These are phyloP conservation scores for Glaucopsyche alexis DNA, from an alignment of 2,888 invertebrate species.

Conservation along the genomic window DNA sequence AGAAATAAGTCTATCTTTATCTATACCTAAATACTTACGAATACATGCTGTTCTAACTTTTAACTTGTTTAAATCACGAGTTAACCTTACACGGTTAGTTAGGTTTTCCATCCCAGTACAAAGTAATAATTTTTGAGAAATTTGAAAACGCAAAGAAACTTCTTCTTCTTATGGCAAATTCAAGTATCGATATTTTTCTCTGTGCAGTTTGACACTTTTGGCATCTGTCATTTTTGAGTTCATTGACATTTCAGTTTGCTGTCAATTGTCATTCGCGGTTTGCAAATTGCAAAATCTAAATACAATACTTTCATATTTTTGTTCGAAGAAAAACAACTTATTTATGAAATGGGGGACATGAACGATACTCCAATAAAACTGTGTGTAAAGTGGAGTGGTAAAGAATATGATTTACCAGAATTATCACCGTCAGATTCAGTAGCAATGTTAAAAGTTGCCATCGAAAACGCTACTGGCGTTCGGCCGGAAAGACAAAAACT, in stretches of 20 bases:
- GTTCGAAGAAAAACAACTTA: not conserved
- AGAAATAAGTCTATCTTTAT: not conserved
- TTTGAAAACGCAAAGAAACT: not conserved
- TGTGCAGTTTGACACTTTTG: not conserved
- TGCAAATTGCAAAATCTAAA: not conserved
- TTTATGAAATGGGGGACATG: constrained; percentile 68
- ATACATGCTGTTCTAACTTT: not conserved
- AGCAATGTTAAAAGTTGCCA: constrained; percentile 89
- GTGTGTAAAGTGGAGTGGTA: constrained; percentile 95
- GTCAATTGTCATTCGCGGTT: not conserved
- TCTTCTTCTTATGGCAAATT: not conserved
- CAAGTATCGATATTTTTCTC: not conserved
- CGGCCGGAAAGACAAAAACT: constrained; percentile 96
- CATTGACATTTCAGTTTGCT: not conserved
- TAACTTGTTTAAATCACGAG: not conserved
- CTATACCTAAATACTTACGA: not conserved
- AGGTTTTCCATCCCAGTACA: not conserved
- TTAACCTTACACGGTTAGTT: too few species aligned
- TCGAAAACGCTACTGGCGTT: constrained; percentile 93
- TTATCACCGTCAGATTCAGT: constrained; percentile 89
- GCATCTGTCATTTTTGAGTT: constrained; percentile 19
- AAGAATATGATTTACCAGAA: constrained; percentile 89
- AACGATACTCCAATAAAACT: constrained; percentile 76
- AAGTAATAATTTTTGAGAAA: too few species aligned
- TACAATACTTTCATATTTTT: not conserved